Conservation (phyloP, 1,140 invertebrate species). For the Trichoplusia ni region DNA sequence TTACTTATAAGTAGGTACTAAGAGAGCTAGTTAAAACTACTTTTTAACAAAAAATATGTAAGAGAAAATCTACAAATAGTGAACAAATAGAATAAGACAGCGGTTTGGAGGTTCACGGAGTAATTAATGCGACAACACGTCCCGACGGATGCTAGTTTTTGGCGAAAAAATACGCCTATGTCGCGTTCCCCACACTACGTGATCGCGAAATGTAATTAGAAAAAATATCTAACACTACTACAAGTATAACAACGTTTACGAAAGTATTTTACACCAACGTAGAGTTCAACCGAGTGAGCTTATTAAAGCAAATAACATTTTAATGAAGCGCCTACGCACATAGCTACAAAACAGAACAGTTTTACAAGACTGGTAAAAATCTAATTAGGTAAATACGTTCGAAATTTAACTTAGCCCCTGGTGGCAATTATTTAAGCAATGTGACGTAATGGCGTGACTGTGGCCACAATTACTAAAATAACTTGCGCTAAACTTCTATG, state of each 20-base stretch:
- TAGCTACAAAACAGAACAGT: not conserved
- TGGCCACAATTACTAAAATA: conserved; percentile 12
- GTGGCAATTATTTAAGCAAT: conserved; percentile 26
- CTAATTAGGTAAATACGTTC: conserved; percentile 18
- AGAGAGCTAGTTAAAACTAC: no score
- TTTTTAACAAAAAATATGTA: not conserved
- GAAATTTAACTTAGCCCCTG: conserved; percentile 17
- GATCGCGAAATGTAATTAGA: conserved; percentile 8
- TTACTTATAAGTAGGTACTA: no score
- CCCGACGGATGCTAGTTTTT: conserved; percentile 61
- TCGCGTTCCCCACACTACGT: conserved; percentile 29
- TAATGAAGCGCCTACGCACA: not conserved
- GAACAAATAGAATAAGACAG: conserved; percentile 8
- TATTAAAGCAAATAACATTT: not conserved
- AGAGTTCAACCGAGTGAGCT: not conserved
- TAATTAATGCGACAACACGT: conserved; percentile 54
- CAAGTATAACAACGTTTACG: not conserved
- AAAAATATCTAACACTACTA: not conserved
- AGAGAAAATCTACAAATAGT: not conserved
- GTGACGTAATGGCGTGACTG: conserved; percentile 29
- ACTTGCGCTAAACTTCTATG: conserved; percentile 15
- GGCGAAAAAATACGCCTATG: conserved; percentile 76
- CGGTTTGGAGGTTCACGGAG: conserved; percentile 4
- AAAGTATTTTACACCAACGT: not conserved
- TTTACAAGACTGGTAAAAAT: conserved; percentile 11